Conservation (phyloP, 2,113 vertebrate species). For the Pseudorectes ferrugineus region DNA sequence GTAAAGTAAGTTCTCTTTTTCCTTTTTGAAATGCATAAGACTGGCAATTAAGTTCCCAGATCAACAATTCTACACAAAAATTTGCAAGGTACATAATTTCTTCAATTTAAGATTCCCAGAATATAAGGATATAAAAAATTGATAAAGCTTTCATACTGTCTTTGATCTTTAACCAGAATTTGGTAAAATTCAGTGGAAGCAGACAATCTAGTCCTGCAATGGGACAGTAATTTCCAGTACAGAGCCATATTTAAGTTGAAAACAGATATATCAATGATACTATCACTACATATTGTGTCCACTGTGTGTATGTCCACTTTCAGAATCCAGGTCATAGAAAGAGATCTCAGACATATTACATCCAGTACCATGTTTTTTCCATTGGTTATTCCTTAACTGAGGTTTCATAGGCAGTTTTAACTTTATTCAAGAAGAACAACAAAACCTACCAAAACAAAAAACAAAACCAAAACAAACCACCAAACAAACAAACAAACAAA, state of each 20-base stretch:
- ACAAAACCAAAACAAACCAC: neutral
- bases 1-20: neutral
- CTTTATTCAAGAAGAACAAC: neutral
- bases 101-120: neutral
- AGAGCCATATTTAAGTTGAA: neutral
- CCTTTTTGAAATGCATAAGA: neutral
- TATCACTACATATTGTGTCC: neutral
- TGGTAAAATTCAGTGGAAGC: neutral
- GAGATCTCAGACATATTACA: neutral
- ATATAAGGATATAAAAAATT: neutral
- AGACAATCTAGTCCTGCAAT: neutral
- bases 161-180: neutral
- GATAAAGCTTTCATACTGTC: neutral
- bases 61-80: neutral
- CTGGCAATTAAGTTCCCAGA: neutral
- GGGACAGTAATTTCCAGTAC: neutral
- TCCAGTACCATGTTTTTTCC: neutral
- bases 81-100: fast-evolving
- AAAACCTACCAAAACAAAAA: neutral
- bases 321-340: neutral
- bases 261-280: neutral
- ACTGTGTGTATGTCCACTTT: neutral
- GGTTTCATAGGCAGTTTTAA: neutral
- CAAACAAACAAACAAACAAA: neutral
- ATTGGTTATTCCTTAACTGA: neutral